Evolutionary conservation across 35 echinoderm and acorn worm genomes (phyloP).

Genomic region (Hemicentrotus pulcherrimus): DNA sequence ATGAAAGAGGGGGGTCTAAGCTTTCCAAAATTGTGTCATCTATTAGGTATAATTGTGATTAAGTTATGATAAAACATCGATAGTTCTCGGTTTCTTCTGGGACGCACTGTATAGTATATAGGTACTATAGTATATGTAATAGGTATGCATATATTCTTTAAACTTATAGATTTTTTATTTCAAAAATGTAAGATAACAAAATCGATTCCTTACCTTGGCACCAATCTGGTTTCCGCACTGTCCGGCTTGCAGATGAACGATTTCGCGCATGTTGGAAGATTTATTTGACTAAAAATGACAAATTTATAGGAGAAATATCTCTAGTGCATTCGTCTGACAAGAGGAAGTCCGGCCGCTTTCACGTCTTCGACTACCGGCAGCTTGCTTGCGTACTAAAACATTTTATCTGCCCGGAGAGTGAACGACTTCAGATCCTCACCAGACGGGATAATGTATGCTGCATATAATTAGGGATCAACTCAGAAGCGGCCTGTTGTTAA

Average conservation of each 20-base stretch:
- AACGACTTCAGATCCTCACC: not conserved
- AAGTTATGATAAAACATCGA: no score
- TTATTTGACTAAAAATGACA: slow-evolving; percentile 29
- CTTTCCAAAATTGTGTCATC: no score
- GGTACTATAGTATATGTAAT: no score
- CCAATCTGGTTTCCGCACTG: slow-evolving; percentile 80
- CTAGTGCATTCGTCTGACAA: no score
- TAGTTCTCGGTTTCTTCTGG: no score
- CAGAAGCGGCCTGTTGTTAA: not conserved
- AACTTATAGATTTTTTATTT: no score
- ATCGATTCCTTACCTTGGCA: slow-evolving; percentile 59
- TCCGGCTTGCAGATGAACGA: slow-evolving; percentile 76
- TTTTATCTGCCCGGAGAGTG: not conserved
- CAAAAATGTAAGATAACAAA: no score
- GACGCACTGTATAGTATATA: no score
- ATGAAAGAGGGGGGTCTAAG: no score
- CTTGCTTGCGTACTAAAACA: not conserved
- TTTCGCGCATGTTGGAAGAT: slow-evolving; percentile 64
- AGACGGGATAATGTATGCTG: not conserved
- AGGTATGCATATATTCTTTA: no score
- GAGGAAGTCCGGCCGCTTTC: not conserved
- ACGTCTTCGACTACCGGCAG: not conserved
- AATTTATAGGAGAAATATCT: not conserved
- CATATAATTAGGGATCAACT: slow-evolving; percentile 38
- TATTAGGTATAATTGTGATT: no score